Evolutionary conservation across 2,888 invertebrate genomes (phyloP), one percentile per base, ranked within the genome.

Genomic region (Lochmaea crataegi): DNA sequence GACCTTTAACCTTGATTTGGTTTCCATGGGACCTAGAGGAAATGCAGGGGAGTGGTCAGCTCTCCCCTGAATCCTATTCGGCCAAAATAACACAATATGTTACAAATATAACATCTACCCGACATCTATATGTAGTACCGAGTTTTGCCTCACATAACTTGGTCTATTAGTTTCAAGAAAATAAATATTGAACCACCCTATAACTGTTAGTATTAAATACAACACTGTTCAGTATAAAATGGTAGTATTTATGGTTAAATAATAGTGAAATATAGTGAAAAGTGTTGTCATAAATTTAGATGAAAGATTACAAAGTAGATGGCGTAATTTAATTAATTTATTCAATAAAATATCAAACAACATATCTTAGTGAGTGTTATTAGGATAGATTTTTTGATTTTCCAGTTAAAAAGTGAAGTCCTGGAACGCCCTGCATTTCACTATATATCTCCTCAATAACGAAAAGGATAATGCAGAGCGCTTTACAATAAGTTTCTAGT

Each of bases 1-100:
- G 91, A 91, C 91, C 90, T 91, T 91, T 85, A 88, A 88, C 90
- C 89, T 92, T 92, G 93, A 93, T 93, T 93, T 93, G 93, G 93
- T 93, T 93, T 93, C 92, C 93, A 93, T 91, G 90, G 89, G 86
- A 89, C 89, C 89, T 89, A 72, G 88, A 88, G 81, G 79, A 80
- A 78, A 78, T 79, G 76, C 76, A 72, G 81, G 79, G 79, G 78
- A 78, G 77, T 76, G 77, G 78, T 77, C 77, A 70, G 77, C 80
- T 82, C 80, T 78, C 79, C 81, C 80, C 77, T 77, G 79, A 80
- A 77, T 78, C 75, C 68, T 67, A 18, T 16, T 42, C 12, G 41
- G 48, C 58, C 45, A 71, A 57, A 71, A 61, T 41, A 45, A 53
- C 53, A 16, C 45, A 58, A 56, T 53, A 65, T n/a, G 56, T 57